These are phyloP conservation scores for Distichodus sexfasciatus DNA, from an alignment of 2,797 vertebrate genomes.

Conservation along the genomic window DNA sequence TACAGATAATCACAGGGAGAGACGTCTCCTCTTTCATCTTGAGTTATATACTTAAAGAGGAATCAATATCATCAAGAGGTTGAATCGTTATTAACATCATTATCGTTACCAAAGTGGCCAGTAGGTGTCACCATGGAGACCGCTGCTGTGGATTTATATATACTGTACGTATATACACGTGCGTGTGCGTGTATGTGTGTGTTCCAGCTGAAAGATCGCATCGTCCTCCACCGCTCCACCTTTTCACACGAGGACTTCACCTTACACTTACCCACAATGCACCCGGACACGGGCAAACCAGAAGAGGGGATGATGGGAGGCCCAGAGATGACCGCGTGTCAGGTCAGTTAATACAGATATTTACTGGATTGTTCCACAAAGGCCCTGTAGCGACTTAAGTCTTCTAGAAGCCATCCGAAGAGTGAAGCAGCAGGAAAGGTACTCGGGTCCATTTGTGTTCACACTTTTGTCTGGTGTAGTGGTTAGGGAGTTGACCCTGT, in stretches of 20 bases:
- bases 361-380: background rate
- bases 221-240: conserved; percentile 45
- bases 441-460: too few relatives aligned
- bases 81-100: too few relatives aligned
- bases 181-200: conserved; percentile 3
- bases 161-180: background rate
- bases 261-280: conserved; percentile 41
- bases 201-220: conserved; percentile 58
- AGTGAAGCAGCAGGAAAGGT: too few relatives aligned
- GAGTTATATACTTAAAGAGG: too few relatives aligned
- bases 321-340: conserved; percentile 64
- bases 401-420: background rate
- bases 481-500: too few relatives aligned
- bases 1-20: too few relatives aligned
- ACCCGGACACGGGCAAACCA: conserved; percentile 33
- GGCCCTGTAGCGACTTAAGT: background rate
- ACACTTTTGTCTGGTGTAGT: too few relatives aligned
- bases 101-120: too few relatives aligned
- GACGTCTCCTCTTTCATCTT: too few relatives aligned
- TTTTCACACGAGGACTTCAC: conserved; percentile 36
- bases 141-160: too few relatives aligned
- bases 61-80: too few relatives aligned
- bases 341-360: conserved; percentile 50
- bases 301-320: conserved; percentile 56
- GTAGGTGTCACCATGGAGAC: too few relatives aligned